Base-by-base conservation (phyloP, 1,140 invertebrate species). In the Drosophila orena region DNA sequence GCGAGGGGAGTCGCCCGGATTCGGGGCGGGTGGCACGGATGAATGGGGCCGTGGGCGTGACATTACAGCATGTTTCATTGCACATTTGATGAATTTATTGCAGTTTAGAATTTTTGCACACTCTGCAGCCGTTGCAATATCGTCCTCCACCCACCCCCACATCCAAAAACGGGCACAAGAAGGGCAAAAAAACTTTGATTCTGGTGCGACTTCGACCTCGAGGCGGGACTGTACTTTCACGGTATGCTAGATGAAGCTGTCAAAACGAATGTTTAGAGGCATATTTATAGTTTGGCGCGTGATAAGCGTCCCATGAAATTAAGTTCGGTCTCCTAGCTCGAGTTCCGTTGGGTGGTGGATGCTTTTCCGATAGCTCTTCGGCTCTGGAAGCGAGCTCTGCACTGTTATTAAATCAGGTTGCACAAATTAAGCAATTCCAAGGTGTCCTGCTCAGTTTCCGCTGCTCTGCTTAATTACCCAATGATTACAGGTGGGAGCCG, bases 1-100 rank as follows among this genome's bases (percentile, higher is more conserved):
- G 79, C 59, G 62, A 52, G 34, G 40, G 38, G 0, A 3, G 22
- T 20, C 20, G n/a, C 30, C 22, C 50, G 54, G 22, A 27, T 15
- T 40, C 43, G 38, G 20, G 40, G 55, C 44, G 46, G 22, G 49
- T 43, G 58, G 34, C 40, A 12, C 8, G 40, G 35, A 49, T 50
- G 58, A 12, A 55, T 42, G 43, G 59, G 56, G 58, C 44, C 66
- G 79, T 89, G 84, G 84, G 84, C 75, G 84, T 89, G 84, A 89
- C 84, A 90, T 89, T 89, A 91, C 88, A 84, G 79, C 88, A 91
- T 91, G 81, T 91, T 91, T 77, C 88, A 91, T 90, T 91, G 88
- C 81, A 84, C 83, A 91, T 90, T 88, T 91, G 88, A 91, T 84
- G 88, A 91, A 91, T 91, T 91, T 91, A 91, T 91, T 91, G 88